Evolutionary conservation across 2,888 invertebrate genomes (phyloP).

Genomic region (Molanna angustata): DNA sequence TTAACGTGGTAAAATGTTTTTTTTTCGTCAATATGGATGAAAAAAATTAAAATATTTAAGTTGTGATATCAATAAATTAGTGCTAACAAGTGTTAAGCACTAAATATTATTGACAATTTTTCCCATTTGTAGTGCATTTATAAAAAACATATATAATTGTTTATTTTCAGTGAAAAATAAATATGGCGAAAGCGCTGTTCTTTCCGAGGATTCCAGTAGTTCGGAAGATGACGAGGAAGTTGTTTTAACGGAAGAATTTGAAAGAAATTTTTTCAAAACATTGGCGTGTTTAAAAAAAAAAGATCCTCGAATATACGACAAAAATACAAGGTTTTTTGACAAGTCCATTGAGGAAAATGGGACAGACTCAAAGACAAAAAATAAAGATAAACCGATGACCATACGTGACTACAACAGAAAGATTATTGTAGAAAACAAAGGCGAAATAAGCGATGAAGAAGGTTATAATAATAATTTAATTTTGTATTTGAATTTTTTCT

Average conservation of each 20-base stretch:
- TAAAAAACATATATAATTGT: too few relatives aligned
- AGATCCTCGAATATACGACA: slow-evolving; percentile 87
- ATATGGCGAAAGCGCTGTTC: slow-evolving; percentile 60
- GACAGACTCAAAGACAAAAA: slow-evolving; percentile 38
- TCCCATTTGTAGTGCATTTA: too few relatives aligned
- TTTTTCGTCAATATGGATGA: too few relatives aligned
- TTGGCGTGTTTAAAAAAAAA: slow-evolving; percentile 81
- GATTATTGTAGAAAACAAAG: slow-evolving; percentile 64
- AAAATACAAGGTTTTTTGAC: slow-evolving; percentile 63
- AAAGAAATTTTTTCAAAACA: slow-evolving; percentile 85
- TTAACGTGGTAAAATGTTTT: too few relatives aligned
- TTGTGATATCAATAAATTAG: too few relatives aligned
- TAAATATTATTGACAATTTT: too few relatives aligned
- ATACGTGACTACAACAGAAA: slow-evolving; percentile 79
- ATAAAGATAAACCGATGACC: slow-evolving; percentile 58
- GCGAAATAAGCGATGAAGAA: slow-evolving; percentile 41
- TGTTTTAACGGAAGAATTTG: slow-evolving; percentile 64
- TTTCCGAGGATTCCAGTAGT: slow-evolving; percentile 57
- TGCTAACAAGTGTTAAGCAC: too few relatives aligned
- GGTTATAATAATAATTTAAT: slow-evolving; percentile 35
- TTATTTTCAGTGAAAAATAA: slow-evolving; percentile 66
- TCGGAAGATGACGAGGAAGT: slow-evolving; percentile 64
- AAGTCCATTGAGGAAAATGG: slow-evolving; percentile 37
- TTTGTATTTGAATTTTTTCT: too few relatives aligned
- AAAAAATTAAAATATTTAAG: too few relatives aligned